Evolutionary conservation across 2,113 vertebrate species (phyloP).

Genomic region (Gasterosteus nipponicus): DNA sequence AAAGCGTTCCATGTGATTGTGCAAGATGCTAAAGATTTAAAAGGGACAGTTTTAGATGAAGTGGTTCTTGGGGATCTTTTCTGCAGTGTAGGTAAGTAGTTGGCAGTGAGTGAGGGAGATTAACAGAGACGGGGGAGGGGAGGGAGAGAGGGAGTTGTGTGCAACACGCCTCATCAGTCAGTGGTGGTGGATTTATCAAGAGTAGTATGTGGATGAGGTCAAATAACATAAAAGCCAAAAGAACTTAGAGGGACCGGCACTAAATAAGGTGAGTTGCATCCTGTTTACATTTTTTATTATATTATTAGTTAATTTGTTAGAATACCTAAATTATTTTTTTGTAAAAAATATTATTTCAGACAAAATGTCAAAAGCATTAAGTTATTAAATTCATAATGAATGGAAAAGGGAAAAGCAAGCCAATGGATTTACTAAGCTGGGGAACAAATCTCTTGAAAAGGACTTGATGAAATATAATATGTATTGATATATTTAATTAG

Average conservation of each 20-base stretch:
- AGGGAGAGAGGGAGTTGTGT: conserved; percentile 4
- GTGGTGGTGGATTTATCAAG: conserved; percentile 37
- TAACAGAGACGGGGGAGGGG: conserved; percentile 45
- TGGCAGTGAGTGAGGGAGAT: conserved; percentile 63
- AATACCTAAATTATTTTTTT: neutral
- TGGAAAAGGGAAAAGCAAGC: neutral
- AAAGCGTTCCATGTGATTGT: too few relatives aligned
- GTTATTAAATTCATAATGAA: neutral
- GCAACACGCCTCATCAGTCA: conserved; percentile 35
- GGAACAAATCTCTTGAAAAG: neutral
- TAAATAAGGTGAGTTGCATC: conserved; percentile 40
- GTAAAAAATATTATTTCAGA: neutral
- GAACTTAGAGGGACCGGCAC: neutral
- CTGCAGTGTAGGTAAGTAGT: conserved; percentile 37
- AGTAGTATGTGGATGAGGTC: conserved; percentile 40
- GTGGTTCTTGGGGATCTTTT: neutral
- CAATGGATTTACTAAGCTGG: neutral
- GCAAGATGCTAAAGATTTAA: neutral
- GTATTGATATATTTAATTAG: neutral
- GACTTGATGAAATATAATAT: neutral
- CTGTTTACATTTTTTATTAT: neutral
- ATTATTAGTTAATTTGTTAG: neutral
- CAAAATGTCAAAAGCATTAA: neutral
- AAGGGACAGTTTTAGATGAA: neutral
- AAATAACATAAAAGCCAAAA: conserved; percentile 8